A percentile compares a stretch with the other conserved stretches of the same genome.
These are phyloP conservation scores for Cherax quadricarinatus DNA, from an alignment of 1,140 invertebrate species.

Conservation along the genomic window DNA sequence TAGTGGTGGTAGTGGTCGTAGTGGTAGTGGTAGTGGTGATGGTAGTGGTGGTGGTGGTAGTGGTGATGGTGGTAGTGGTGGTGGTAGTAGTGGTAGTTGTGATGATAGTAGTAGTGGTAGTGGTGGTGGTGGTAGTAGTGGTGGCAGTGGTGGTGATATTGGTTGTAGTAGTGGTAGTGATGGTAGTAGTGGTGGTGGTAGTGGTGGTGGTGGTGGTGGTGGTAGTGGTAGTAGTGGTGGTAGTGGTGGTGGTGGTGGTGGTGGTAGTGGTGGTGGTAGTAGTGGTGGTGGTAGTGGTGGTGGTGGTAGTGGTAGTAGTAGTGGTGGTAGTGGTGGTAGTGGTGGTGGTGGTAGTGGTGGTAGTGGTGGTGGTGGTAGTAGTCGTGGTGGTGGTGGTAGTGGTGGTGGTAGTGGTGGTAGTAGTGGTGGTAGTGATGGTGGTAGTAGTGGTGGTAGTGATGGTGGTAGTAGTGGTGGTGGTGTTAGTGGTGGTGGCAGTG, in stretches of 20 bases:
- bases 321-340: neutral
- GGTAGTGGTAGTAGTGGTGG: neutral
- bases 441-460: neutral
- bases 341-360: neutral
- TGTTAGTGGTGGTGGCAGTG: neutral
- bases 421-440: neutral
- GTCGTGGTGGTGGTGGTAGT: neutral
- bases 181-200: neutral
- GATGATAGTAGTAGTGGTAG: too few relatives aligned
- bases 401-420: neutral
- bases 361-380: neutral
- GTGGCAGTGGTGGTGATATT: too few relatives aligned
- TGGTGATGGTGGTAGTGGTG: too few relatives aligned
- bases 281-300: neutral
- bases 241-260: conserved; percentile 3
- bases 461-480: neutral
- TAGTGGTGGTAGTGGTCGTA: too few relatives aligned
- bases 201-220: neutral
- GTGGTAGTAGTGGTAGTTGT: too few relatives aligned
- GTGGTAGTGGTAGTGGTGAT: too few relatives aligned
- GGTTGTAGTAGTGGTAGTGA: too few relatives aligned
- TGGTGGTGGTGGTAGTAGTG: too few relatives aligned
- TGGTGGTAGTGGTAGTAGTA: neutral
- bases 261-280: neutral
- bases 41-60: too few relatives aligned